Conservation (phyloP, 2,113 vertebrate species). For the Paramormyrops kingsleyae region DNA sequence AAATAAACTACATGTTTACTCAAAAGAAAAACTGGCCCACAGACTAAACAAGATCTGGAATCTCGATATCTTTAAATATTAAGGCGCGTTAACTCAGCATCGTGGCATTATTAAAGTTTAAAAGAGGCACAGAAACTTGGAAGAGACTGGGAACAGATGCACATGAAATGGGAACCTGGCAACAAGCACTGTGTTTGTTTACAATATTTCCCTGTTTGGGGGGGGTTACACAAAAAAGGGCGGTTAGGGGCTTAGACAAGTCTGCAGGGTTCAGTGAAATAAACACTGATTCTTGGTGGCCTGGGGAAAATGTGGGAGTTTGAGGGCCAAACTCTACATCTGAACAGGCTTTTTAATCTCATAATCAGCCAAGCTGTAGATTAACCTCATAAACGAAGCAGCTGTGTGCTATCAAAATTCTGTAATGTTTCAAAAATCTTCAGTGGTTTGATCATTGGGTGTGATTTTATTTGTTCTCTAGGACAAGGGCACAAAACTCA, state of each 20-base stretch:
- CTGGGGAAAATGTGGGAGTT: background rate
- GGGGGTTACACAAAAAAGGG: background rate
- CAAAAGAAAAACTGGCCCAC: background rate
- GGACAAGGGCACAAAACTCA: background rate
- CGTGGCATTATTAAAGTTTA: background rate
- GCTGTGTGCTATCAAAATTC: background rate
- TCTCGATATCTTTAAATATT: background rate
- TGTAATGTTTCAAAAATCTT: background rate
- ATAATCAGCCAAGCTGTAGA: background rate
- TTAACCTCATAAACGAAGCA: background rate
- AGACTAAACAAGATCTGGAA: background rate
- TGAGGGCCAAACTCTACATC: background rate
- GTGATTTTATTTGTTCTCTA: background rate
- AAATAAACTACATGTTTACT: background rate
- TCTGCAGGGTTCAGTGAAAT: background rate
- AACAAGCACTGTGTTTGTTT: background rate
- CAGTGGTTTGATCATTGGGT: background rate
- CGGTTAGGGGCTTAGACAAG: background rate
- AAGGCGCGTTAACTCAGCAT: background rate
- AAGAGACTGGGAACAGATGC: background rate
- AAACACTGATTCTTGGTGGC: background rate
- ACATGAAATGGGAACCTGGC: background rate
- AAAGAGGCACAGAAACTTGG: background rate
- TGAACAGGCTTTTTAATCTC: background rate
- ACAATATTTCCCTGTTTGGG: background rate